Base-by-base conservation (phyloP, 2,113 vertebrate genomes). In the Loxodonta africana region DNA sequence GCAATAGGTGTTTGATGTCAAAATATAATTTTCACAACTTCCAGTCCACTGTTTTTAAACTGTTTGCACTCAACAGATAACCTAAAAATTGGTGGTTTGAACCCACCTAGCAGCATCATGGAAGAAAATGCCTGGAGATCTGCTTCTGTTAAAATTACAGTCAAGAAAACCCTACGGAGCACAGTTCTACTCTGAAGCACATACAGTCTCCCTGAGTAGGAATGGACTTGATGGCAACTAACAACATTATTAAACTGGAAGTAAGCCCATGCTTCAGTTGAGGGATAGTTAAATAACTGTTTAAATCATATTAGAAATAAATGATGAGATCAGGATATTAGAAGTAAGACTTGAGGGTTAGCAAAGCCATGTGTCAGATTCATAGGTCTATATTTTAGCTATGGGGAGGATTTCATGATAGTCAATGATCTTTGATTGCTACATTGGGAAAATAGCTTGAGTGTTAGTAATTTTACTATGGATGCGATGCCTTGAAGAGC, bases 301-400 rank as follows among this genome's bases (percentile, higher is more conserved):
- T 94, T 69, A 51, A 95, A 57, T 30, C 10, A 21, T 84, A 28
- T 63, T 91, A 74, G 65, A 41, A 94, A 93, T 60, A 91, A 90
- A 82, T 53, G 12, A 65, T 67, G 76, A 92, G 30, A 51, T n/a
- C 0, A 51, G 62, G n/a, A 46, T 71, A 41, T 81, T 21, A 77
- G 69, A 80, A 26, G 21, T 51, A 87, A 77, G 14, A 81, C 23
- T 81, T 48, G 8, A 8, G 1, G 30, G 7, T 83, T 91, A 76
- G 63, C 37, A 71, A 77, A 86, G 3, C 5, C 8, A 62, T 26
- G 25, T 8, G 15, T 25, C 25, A 57, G 26, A 41, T 73, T 17
- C 14, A 14, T 23, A 71, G 23, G 46, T 94, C 30, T 87, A 60
- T 3, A 6, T 53, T 26, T 44, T 37, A 57, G 17, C 10, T 25